Evolutionary conservation across 2,113 vertebrate species (phyloP), one percentile per base, ranked within the genome.

Genomic region (Paradoxurus hermaphroditus): DNA sequence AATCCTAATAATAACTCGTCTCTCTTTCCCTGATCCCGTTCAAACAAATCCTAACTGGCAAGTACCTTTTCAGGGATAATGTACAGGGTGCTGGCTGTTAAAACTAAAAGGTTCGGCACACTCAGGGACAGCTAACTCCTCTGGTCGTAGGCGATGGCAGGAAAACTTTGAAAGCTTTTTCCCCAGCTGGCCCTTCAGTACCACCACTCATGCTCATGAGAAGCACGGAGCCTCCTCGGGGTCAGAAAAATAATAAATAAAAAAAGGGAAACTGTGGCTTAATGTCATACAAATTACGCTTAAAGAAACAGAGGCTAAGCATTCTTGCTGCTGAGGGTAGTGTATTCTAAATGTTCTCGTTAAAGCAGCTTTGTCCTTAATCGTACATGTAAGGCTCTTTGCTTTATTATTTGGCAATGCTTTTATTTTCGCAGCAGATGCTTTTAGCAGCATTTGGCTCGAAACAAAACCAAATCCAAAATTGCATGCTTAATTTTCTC

Each of bases 381-480:
- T 36, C 70, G 31, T 79, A 23, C 68, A 7, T 41, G n/a, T 73
- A 44, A 94, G 81, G 67, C 49, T 53, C 31, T 87, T 82, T 86
- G 25, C 44, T 94, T 87, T 46, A 73, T 85, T 67, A 51, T 81
- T 93, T 79, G 36, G 14, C 68, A 77, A 49, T 25, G 34, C 19
- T 92, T 94, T 27, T 2, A 53, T 51, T 85, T 77, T 94, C 65
- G 29, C 4, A 51, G 21, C 70, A 75, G 93, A 84, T 4, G 7
- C 10, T 18, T 90, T 84, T 25, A 83, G 46, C 36, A 92, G 27
- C 49, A 41, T 14, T 75, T 92, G 77, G 7, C 78, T 89, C 56
- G 81, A 93, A 75, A 23, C n/a, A 36, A 93, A 97, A 67, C 39
- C 3, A 51, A 90, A 88, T 73, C n/a, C 78, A 65, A 73, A 93